Conservation (phyloP, 2,888 invertebrate species). For the Linyphia triangularis region DNA sequence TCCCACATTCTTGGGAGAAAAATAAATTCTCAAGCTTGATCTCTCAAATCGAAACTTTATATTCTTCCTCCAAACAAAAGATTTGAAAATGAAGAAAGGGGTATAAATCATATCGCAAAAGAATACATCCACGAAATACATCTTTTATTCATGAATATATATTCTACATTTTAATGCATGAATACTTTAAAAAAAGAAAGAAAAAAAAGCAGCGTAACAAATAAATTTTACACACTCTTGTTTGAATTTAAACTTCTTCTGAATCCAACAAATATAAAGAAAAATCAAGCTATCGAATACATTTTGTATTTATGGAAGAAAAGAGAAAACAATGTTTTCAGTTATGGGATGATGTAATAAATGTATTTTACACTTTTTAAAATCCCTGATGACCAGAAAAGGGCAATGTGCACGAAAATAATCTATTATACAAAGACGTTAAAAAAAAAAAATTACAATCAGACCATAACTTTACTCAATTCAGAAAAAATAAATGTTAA, state of each 20-base stretch:
- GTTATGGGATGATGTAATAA: background rate
- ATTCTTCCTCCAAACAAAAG: constrained; percentile 1
- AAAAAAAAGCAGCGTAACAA: background rate
- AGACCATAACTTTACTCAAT: no score
- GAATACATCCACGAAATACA: background rate
- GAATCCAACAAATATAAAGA: background rate
- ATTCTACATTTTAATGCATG: background rate
- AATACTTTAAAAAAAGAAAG: background rate
- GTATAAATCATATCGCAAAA: background rate
- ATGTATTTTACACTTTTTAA: background rate
- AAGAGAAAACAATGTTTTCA: background rate
- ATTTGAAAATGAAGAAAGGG: constrained; percentile 5
- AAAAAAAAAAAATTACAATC: no score
- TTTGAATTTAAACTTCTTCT: background rate
- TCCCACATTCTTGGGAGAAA: background rate
- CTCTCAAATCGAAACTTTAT: background rate
- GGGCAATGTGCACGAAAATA: no score
- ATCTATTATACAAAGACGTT: no score
- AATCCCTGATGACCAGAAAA: no score
- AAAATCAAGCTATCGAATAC: background rate
- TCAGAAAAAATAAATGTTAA: no score
- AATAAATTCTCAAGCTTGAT: background rate
- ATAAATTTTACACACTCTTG: background rate
- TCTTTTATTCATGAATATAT: constrained; percentile 29
- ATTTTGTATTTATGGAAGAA: background rate